These are phyloP conservation scores for Gymnoscopelus braueri DNA, from an alignment of 2,797 vertebrate genomes.

Conservation along the genomic window DNA sequence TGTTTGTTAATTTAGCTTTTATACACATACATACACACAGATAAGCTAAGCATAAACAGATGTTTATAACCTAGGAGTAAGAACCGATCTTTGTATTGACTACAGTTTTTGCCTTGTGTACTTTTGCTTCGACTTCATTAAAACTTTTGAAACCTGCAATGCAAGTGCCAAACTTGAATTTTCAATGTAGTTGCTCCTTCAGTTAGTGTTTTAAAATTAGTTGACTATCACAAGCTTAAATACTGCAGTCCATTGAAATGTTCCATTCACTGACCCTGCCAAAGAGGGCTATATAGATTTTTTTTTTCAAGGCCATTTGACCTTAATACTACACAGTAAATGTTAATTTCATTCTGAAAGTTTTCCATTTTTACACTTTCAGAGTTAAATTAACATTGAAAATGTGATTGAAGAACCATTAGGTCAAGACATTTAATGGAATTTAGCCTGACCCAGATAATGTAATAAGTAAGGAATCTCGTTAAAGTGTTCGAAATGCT, in stretches of 20 bases:
- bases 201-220: not conserved
- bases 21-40: no score
- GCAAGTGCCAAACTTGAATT: no score
- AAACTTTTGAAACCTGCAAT: no score
- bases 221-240: not conserved
- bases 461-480: constrained; percentile 65
- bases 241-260: not conserved
- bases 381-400: no score
- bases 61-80: no score
- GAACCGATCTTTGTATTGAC: no score
- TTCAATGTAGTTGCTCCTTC: not conserved
- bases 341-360: no score
- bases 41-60: no score
- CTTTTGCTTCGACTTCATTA: not conserved
- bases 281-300: constrained; percentile 6
- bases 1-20: no score
- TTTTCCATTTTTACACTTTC: no score
- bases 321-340: constrained; percentile 23
- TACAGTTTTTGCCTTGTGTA: not conserved
- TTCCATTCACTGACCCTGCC: not conserved
- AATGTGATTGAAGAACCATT: constrained; percentile 2
- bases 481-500: constrained; percentile 21
- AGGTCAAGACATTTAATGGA: constrained; percentile 19
- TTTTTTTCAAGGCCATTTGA: constrained; percentile 12
- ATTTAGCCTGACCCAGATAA: constrained; percentile 57